Conservation (phyloP, 1,140 invertebrate species). For the Zaprionus gabonicus region DNA sequence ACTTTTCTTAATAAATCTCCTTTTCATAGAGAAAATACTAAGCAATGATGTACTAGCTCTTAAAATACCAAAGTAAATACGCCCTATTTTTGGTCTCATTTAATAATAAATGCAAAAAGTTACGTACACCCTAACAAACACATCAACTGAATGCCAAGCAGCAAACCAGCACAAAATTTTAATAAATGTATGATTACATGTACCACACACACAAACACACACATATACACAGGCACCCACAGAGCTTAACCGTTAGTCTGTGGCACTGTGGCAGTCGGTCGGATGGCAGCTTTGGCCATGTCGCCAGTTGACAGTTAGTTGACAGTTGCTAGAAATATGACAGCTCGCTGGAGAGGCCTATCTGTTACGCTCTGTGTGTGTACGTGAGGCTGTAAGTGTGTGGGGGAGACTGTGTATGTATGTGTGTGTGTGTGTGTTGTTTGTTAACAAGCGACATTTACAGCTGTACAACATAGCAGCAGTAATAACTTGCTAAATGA, state of each 20-base stretch:
- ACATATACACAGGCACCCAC: not conserved
- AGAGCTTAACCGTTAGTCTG: slow-evolving; percentile 8
- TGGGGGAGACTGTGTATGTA: not conserved
- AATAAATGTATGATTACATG: slow-evolving; percentile 7
- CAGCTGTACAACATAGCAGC: slow-evolving; percentile 36
- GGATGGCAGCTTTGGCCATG: slow-evolving; percentile 12
- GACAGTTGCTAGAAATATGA: slow-evolving; percentile 68
- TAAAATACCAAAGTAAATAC: not conserved
- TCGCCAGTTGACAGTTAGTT: slow-evolving; percentile 59
- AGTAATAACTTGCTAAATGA: slow-evolving; percentile 39
- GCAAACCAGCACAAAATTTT: not conserved
- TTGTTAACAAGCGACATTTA: slow-evolving; percentile 38
- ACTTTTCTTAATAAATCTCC: not conserved
- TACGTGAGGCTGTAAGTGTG: not conserved
- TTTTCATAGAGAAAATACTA: not conserved
- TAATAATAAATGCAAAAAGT: not conserved
- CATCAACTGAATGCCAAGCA: slow-evolving; percentile 1
- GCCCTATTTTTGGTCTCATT: not conserved
- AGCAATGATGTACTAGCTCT: not conserved
- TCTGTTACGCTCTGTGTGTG: not conserved
- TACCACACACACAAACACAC: not conserved
- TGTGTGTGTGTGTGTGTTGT: not conserved
- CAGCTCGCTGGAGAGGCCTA: slow-evolving; percentile 44
- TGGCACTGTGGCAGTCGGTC: slow-evolving; percentile 39
- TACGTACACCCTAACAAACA: slow-evolving; percentile 8